Evolutionary conservation across 2,113 vertebrate genomes (phyloP).

Genomic region (Accipiter cooperii): DNA sequence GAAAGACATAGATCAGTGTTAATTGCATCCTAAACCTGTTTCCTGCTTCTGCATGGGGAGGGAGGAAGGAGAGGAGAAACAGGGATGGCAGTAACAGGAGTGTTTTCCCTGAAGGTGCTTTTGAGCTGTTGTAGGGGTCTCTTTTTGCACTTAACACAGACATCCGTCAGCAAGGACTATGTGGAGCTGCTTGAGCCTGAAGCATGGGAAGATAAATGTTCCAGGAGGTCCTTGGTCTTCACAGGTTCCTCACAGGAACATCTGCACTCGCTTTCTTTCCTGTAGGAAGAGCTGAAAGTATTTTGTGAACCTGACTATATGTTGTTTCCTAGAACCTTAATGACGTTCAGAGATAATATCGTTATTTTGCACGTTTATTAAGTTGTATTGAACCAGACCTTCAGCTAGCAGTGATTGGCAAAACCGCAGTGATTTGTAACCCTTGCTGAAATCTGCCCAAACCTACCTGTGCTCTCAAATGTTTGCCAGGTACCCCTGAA

Average conservation of each 20-base stretch:
- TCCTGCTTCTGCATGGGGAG: background rate
- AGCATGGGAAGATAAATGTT: background rate
- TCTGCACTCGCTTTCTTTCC: background rate
- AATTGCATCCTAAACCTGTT: background rate
- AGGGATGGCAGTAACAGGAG: background rate
- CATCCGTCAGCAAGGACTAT: background rate
- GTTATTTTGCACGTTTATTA: background rate
- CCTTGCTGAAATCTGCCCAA: background rate
- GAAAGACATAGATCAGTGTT: background rate
- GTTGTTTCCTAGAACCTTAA: background rate
- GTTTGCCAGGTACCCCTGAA: background rate
- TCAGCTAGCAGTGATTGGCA: background rate
- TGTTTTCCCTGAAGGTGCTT: background rate
- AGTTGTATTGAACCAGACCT: background rate
- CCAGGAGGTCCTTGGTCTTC: background rate
- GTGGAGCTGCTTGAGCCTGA: background rate
- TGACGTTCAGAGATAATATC: background rate
- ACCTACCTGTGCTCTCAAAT: background rate
- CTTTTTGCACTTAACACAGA: background rate
- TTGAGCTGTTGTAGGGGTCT: background rate
- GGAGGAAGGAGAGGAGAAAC: background rate
- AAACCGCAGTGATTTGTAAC: background rate
- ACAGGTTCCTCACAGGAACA: background rate
- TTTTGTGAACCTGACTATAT: background rate
- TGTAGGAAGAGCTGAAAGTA: background rate